Conservation (phyloP, 2,113 vertebrate species). For the Ellobius talpinus region DNA sequence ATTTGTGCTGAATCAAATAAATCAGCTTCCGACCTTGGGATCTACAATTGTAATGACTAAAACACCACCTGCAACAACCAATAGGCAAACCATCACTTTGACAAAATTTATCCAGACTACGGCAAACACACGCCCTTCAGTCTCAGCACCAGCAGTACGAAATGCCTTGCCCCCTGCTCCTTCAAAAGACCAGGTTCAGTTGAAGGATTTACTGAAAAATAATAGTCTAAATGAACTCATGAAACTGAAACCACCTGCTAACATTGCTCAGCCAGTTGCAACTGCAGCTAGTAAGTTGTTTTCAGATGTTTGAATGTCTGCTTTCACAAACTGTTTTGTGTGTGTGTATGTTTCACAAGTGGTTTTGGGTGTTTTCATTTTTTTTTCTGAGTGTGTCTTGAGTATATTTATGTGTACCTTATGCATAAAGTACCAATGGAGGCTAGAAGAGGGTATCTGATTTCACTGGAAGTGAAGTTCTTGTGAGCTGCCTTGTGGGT, state of each 20-base stretch:
- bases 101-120: constrained; percentile 96
- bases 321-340: neutral
- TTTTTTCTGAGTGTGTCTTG: neutral
- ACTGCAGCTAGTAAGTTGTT: constrained; percentile 92
- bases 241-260: constrained; percentile 97
- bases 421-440: neutral
- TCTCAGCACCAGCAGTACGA: constrained; percentile 87
- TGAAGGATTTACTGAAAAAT: constrained; percentile 96
- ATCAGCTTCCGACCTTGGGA: constrained; percentile 97
- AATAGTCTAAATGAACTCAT: constrained; percentile 98
- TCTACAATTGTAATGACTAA: constrained; percentile 94
- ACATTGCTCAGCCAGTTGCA: constrained; percentile 96
- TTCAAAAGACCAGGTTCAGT: constrained; percentile 93
- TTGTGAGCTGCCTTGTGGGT: neutral
- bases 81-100: constrained; percentile 96
- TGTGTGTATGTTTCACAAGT: neutral
- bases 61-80: constrained; percentile 91
- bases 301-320: neutral
- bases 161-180: constrained; percentile 89
- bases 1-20: constrained; percentile 99
- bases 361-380: neutral
- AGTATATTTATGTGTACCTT: neutral
- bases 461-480: neutral
- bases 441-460: neutral
- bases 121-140: constrained; percentile 88